These are phyloP conservation scores for Neoarius graeffei DNA, from an alignment of 2,113 vertebrate species.

Conservation along the genomic window DNA sequence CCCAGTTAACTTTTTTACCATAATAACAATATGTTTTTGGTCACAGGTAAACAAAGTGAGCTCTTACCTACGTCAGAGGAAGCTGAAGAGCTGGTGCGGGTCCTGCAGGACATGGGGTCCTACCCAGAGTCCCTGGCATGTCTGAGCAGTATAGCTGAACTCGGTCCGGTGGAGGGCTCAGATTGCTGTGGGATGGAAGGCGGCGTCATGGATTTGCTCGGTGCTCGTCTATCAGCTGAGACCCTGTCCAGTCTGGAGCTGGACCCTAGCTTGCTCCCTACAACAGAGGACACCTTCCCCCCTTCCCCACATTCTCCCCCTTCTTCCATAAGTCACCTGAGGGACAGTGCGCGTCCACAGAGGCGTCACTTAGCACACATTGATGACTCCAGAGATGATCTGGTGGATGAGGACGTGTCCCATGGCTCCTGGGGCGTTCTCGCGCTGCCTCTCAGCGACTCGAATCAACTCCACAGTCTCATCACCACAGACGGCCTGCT, in stretches of 20 bases:
- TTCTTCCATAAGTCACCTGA: conserved; percentile 72
- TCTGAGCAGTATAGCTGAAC: conserved; percentile 85
- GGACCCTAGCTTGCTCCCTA: conserved; percentile 84
- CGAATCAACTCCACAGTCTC: conserved; percentile 82
- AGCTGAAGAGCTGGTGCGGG: conserved; percentile 86
- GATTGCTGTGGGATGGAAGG: conserved; percentile 80
- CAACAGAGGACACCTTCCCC: conserved; percentile 78
- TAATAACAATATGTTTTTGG: background rate
- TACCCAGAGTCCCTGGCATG: conserved; percentile 81
- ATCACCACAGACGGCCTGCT: conserved; percentile 83
- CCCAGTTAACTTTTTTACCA: too few relatives aligned
- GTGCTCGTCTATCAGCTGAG: conserved; percentile 81
- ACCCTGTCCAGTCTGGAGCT: conserved; percentile 85
- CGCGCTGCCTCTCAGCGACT: conserved; percentile 80
- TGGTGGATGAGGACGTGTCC: conserved; percentile 78
- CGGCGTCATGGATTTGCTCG: conserved; percentile 84
- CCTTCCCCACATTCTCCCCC: conserved; percentile 76
- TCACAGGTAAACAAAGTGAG: conserved; percentile 85
- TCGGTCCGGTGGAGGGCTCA: conserved; percentile 80
- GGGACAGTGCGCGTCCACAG: conserved; percentile 80
- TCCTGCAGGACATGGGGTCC: conserved; percentile 83
- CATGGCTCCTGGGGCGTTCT: conserved; percentile 85
- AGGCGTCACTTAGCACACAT: conserved; percentile 82
- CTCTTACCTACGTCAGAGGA: conserved; percentile 88
- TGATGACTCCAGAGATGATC: conserved; percentile 78